A percentile compares a stretch with the other conserved stretches of the same genome.
phyloP scores from a whole-genome alignment of 2,113 vertebrate genomes.

The Gambusia affinis region DNA sequence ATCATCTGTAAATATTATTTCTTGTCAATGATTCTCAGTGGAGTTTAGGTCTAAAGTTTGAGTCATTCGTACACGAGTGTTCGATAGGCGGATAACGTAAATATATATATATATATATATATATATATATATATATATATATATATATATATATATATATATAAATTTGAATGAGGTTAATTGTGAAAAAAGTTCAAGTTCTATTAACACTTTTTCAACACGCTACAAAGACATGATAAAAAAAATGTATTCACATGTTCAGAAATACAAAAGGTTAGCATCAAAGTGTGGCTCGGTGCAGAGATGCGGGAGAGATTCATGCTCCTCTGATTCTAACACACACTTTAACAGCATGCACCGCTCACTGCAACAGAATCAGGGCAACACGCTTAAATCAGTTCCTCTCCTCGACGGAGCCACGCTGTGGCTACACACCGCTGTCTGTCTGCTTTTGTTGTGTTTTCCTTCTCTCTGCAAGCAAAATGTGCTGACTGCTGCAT shows the following conservation, averaged over 20 bases:
- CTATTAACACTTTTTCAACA: too few species aligned
- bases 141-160: too few species aligned
- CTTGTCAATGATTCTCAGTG: too few species aligned
- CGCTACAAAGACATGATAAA: too few species aligned
- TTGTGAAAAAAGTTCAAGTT: too few species aligned
- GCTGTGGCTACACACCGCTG: constrained; percentile 54
- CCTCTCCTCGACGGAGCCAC: constrained; percentile 33
- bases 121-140: too few species aligned
- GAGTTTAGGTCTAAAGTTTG: too few species aligned
- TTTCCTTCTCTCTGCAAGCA: constrained; percentile 22
- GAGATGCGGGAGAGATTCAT: constrained; percentile 7
- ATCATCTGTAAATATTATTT: too few species aligned
- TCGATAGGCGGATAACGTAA: too few species aligned
- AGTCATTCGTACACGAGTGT: too few species aligned
- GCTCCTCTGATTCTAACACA: constrained; percentile 21
- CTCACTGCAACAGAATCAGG: constrained; percentile 58
- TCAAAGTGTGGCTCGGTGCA: constrained; percentile 10
- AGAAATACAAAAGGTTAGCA: constrained; percentile 37
- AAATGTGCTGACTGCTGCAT: constrained; percentile 28
- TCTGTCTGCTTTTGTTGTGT: constrained; percentile 47
- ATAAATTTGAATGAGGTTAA: too few species aligned
- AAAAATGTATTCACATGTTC: not conserved
- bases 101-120: too few species aligned
- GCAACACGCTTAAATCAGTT: constrained; percentile 45
- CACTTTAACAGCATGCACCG: constrained; percentile 35